A percentile compares a stretch with the other conserved stretches of the same genome.
These are phyloP conservation scores for Athalia cordata DNA, from an alignment of 2,888 invertebrate species.

Conservation along the genomic window DNA sequence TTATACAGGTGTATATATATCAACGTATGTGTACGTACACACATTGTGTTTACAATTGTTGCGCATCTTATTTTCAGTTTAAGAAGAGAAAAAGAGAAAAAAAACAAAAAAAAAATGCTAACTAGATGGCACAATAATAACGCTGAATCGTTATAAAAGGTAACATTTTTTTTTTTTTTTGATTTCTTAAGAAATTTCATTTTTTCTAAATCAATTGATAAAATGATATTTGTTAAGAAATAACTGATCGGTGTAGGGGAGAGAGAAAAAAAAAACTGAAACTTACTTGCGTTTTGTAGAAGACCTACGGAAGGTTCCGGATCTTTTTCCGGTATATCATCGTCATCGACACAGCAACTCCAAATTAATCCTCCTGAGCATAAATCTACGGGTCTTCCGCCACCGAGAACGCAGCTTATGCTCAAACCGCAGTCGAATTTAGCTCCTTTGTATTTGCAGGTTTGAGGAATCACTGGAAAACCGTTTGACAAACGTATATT, in stretches of 20 bases:
- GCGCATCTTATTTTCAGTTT: not conserved
- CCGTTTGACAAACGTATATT: constrained; percentile 50
- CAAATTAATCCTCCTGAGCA: constrained; percentile 96
- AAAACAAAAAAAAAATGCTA: not conserved
- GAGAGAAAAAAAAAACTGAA: constrained; percentile 38
- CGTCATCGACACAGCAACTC: constrained; percentile 93
- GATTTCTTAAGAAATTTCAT: not conserved
- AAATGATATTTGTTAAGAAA: not conserved
- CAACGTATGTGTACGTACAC: not conserved
- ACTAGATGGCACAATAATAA: not conserved
- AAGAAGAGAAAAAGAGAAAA: not conserved
- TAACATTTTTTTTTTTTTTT: not conserved
- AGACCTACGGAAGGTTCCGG: constrained; percentile 73
- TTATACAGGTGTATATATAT: not conserved
- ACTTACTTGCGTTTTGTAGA: constrained; percentile 93
- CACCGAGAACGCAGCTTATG: constrained; percentile 92
- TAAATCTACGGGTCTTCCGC: constrained; percentile 90
- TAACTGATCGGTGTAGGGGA: not conserved
- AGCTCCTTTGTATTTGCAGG: constrained; percentile 89
- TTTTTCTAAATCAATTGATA: no score
- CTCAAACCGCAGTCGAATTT: constrained; percentile 93
- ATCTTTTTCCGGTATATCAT: constrained; percentile 73
- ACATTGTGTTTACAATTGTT: not conserved
- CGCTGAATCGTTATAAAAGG: not conserved
- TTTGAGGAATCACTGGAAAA: constrained; percentile 91